Base-by-base conservation (phyloP, 2,797 vertebrate genomes). In the Takifugu rubripes region DNA sequence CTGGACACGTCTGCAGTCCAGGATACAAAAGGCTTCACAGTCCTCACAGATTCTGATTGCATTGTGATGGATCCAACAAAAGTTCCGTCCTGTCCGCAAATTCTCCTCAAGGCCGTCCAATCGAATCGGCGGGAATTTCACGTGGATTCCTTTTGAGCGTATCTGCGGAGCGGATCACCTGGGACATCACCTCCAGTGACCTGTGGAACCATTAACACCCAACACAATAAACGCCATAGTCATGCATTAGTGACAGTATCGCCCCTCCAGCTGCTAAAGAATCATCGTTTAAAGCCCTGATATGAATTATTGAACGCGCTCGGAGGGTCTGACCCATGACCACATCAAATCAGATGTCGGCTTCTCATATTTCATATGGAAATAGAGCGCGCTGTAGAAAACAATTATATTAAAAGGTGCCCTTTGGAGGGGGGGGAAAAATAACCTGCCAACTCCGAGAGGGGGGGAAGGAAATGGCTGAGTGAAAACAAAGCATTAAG, bases 21-120 rank as follows among this genome's bases (percentile, higher is more conserved):
- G 70, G 49, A 63, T 81, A 82, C 40, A 78, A 86, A 90, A 88
- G 82, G 81, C 82, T 72, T 78, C 52, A 59, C 77, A 81, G 83
- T 72, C 54, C 61, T 60, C 68, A 59, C 42, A 8, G 46, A 77
- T 48, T 72, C 25, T 36, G 61, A 71, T 83, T 84, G 72, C 81
- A 83, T 79, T 72, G 69, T 62, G 50, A 25, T 24, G 16, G 44
- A 48, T 47, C 77, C 6, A 43, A 66, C 70, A 21, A 63, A 64
- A 70, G 52, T 6, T n/a, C 47, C 59, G 9, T 51, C 65, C 59
- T 69, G 40, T 69, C 78, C 62, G 77, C 29, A 68, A 25, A 72
- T 68, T 67, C 31, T 27, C 72, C 56, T 69, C 72, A 74, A 79
- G 64, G 75, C 76, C 53, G 53, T 82, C 65, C 44, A 68, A 76